Percentiles rank a stretch among this genome's conserved stretches.
Conservation (phyloP, 2,888 invertebrate genomes). For the Cephus runcator region DNA sequence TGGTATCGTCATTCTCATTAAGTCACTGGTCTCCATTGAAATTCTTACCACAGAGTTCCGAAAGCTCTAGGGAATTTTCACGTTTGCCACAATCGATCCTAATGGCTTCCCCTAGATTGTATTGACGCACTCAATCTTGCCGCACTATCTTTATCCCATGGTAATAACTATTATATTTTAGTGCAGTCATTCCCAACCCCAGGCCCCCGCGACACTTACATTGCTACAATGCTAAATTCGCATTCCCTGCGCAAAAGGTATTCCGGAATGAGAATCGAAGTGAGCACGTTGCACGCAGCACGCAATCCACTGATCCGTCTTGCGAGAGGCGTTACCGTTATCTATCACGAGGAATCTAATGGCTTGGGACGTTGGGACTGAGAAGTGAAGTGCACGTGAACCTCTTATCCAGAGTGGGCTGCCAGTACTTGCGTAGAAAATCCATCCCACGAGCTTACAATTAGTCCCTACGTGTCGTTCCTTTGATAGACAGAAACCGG, state of each 20-base stretch:
- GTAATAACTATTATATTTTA: not conserved
- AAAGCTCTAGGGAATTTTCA: not conserved
- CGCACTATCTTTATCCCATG: not conserved
- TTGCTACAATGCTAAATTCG: not conserved
- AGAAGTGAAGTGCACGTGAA: slow-evolving; percentile 50
- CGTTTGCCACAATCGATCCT: not conserved
- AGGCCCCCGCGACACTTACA: not conserved
- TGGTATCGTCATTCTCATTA: not conserved
- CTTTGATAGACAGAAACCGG: not conserved
- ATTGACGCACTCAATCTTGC: not conserved
- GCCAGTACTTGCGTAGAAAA: not conserved
- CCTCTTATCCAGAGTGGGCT: slow-evolving; percentile 39
- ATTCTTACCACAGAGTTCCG: not conserved
- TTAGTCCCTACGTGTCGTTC: not conserved
- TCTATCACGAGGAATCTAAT: slow-evolving; percentile 49
- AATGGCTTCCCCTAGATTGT: not conserved
- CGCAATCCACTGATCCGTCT: slow-evolving; percentile 64
- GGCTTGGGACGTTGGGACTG: slow-evolving; percentile 38
- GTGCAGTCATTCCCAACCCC: not conserved
- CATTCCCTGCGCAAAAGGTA: not conserved
- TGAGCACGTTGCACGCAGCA: slow-evolving; percentile 39
- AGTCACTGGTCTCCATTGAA: not conserved
- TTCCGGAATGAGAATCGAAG: slow-evolving; percentile 35
- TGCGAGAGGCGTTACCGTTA: slow-evolving; percentile 59
- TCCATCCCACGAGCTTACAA: not conserved